Conservation (phyloP, 1,140 invertebrate species). For the Drosophila bifasciata region DNA sequence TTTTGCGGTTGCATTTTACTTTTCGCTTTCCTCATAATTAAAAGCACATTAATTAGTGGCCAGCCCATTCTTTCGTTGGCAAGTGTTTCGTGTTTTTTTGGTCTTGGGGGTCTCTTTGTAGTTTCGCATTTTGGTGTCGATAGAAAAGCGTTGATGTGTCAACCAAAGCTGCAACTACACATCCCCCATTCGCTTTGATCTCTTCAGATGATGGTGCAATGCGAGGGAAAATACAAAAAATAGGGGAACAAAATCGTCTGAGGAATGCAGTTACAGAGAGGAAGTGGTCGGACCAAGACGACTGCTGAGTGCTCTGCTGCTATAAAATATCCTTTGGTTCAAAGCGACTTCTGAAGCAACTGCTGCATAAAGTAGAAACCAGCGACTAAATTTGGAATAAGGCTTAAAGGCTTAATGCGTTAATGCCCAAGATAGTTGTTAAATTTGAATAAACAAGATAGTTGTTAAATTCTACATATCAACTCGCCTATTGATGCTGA, state of each 20-base stretch:
- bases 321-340: too few species aligned
- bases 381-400: too few species aligned
- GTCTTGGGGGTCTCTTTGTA: conserved; percentile 55
- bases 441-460: too few species aligned
- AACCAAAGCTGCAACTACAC: conserved; percentile 69
- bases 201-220: conserved; percentile 53
- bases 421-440: too few species aligned
- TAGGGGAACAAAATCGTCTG: conserved; percentile 3
- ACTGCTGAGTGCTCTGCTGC: conserved; percentile 5
- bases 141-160: conserved; percentile 78
- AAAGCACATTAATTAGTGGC: conserved; percentile 79
- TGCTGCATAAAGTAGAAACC: too few species aligned
- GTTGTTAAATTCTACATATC: too few species aligned
- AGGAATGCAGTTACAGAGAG: conserved; percentile 23
- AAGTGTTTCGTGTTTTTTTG: conserved; percentile 20
- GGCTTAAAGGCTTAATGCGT: too few species aligned
- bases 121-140: conserved; percentile 61
- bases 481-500: too few species aligned
- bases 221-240: conserved; percentile 35
- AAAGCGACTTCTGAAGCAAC: too few species aligned
- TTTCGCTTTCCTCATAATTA: conserved; percentile 65
- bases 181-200: conserved; percentile 65
- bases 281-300: neutral
- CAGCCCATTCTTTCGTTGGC: conserved; percentile 28
- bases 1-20: conserved; percentile 64